A percentile compares a stretch with the other conserved stretches of the same genome.
Evolutionary conservation across 2,888 invertebrate genomes (phyloP).

Genomic region (Metopia argyrocephala): DNA sequence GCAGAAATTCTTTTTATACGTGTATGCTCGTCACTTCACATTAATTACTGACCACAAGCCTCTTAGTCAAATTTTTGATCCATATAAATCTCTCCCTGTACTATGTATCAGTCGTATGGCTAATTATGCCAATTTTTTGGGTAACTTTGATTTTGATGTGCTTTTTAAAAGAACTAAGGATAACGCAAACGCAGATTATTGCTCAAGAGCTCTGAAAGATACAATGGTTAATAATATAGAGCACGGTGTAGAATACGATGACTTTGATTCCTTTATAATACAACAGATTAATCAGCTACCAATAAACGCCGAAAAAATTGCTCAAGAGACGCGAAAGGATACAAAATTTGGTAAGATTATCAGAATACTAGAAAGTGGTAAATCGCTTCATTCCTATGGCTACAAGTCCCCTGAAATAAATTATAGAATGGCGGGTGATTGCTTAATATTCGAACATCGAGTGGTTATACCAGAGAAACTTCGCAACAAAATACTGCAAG

Average conservation of each 20-base stretch:
- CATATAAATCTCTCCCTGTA: background rate
- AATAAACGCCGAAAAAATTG: background rate
- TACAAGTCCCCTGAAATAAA: background rate
- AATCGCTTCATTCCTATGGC: background rate
- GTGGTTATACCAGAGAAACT: slow-evolving; percentile 12
- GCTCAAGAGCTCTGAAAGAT: slow-evolving; percentile 2
- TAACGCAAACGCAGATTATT: slow-evolving; percentile 25
- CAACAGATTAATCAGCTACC: slow-evolving; percentile 16
- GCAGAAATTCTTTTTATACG: slow-evolving; percentile 15
- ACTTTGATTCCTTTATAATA: slow-evolving; percentile 2
- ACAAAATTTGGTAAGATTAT: slow-evolving; percentile 1
- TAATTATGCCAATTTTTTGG: slow-evolving; percentile 35
- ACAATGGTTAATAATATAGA: background rate
- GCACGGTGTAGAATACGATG: background rate
- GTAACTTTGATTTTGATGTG: slow-evolving; percentile 25
- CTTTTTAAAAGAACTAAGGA: slow-evolving; percentile 11
- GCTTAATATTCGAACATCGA: slow-evolving; percentile 16
- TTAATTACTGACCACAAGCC: slow-evolving; percentile 33
- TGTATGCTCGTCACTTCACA: slow-evolving; percentile 24
- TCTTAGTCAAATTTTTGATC: slow-evolving; percentile 7
- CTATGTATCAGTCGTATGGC: slow-evolving; percentile 33
- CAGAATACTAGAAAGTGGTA: background rate
- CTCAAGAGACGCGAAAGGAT: background rate
- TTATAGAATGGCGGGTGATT: background rate
- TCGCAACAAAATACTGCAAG: slow-evolving; percentile 6